Evolutionary conservation across 2,888 invertebrate genomes (phyloP).

Genomic region (Drosophila borborema): DNA sequence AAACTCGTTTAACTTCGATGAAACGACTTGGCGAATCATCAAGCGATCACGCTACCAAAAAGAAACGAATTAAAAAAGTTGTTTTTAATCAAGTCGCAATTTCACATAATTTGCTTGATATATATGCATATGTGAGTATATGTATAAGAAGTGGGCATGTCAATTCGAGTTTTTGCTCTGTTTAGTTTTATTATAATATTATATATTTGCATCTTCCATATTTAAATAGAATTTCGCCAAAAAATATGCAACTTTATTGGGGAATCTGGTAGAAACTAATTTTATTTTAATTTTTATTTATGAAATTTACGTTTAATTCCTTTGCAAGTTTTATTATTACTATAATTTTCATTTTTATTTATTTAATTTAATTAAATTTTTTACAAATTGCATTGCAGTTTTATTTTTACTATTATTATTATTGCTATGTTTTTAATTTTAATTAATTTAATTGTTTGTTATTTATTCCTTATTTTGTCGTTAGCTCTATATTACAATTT

Average conservation of each 20-base stretch:
- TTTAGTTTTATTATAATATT: not conserved
- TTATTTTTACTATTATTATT: too few species aligned
- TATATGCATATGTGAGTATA: not conserved
- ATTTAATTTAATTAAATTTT: too few species aligned
- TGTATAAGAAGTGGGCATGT: constrained; percentile 6
- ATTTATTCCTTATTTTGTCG: too few species aligned
- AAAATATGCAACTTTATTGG: constrained; percentile 3
- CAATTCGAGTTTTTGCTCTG: not conserved
- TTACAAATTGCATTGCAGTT: too few species aligned
- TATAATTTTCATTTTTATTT: too few species aligned
- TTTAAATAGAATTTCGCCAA: not conserved
- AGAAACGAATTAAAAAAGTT: not conserved
- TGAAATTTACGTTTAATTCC: too few species aligned
- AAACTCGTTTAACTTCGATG: constrained; percentile 30
- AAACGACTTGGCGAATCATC: constrained; percentile 17
- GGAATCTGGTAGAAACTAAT: not conserved
- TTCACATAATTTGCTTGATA: not conserved
- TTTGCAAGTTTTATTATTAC: too few species aligned
- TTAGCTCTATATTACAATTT: too few species aligned
- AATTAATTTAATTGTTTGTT: too few species aligned
- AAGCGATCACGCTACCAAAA: not conserved
- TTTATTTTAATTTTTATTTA: too few species aligned
- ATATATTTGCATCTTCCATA: not conserved
- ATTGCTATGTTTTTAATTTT: too few species aligned
- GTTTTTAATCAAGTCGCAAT: constrained; percentile 15